Percentiles rank a stretch among this genome's conserved stretches.
These are phyloP conservation scores for Saccostrea cuccullata DNA, from an alignment of 1,140 invertebrate genomes.

Conservation along the genomic window DNA sequence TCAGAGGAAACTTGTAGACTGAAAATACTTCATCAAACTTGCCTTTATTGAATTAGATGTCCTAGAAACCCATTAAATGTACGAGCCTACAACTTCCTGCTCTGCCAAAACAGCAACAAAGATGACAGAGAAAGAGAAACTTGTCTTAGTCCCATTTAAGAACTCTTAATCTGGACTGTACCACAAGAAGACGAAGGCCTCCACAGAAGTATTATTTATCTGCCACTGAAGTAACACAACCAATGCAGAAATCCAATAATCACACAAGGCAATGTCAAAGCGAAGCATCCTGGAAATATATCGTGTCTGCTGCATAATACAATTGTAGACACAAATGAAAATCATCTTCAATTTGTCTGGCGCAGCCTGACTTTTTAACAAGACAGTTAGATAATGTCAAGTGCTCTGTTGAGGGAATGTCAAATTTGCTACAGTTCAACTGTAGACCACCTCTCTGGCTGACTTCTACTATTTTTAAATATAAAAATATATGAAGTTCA, in stretches of 20 bases:
- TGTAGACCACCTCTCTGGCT: too few relatives aligned
- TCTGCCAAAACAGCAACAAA: neutral
- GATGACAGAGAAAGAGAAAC: neutral
- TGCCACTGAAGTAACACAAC: neutral
- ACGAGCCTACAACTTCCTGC: neutral
- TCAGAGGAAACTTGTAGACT: neutral
- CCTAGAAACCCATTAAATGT: neutral
- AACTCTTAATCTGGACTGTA: neutral
- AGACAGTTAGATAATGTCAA: neutral
- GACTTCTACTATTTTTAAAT: too few relatives aligned
- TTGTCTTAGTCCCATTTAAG: neutral
- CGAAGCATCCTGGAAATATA: neutral
- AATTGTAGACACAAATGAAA: slow-evolving; percentile 26
- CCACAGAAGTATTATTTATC: slow-evolving; percentile 14
- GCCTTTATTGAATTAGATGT: slow-evolving; percentile 21
- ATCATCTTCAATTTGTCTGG: slow-evolving; percentile 35
- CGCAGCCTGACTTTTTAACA: neutral
- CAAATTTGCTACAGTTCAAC: too few relatives aligned
- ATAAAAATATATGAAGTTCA: too few relatives aligned
- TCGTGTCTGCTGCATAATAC: neutral
- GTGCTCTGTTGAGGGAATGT: neutral
- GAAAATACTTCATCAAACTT: slow-evolving; percentile 20
- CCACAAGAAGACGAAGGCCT: neutral
- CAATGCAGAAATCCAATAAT: slow-evolving; percentile 18
- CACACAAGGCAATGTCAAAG: neutral